A percentile compares a stretch with the other conserved stretches of the same genome.
Evolutionary conservation across 2,113 vertebrate species (phyloP).

Genomic region (Nibea coibor): DNA sequence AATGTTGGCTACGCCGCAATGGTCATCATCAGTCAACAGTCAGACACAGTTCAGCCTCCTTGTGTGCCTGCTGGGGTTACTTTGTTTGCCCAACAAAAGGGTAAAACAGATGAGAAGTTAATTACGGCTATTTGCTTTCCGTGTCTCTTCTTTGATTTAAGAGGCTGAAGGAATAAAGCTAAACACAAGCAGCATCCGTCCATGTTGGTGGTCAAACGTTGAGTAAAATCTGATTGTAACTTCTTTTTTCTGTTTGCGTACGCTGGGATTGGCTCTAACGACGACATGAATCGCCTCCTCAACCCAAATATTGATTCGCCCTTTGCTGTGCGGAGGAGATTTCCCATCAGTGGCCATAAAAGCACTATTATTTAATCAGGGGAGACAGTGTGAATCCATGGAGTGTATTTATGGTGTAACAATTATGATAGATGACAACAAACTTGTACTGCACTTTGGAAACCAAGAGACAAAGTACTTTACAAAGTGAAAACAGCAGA

Average conservation of each 20-base stretch:
- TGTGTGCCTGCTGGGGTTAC: neutral
- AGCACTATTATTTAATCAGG: slow-evolving; percentile 28
- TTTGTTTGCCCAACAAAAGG: slow-evolving; percentile 38
- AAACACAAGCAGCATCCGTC: neutral
- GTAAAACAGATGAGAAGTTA: slow-evolving; percentile 12
- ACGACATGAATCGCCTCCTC: slow-evolving; percentile 31
- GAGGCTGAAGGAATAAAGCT: neutral
- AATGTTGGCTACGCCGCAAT: neutral
- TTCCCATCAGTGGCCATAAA: slow-evolving; percentile 46
- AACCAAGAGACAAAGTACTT: neutral
- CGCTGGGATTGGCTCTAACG: slow-evolving; percentile 10
- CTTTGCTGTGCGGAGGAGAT: slow-evolving; percentile 35
- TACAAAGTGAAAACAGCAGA: neutral
- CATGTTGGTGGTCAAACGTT: neutral
- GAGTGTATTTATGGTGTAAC: neutral
- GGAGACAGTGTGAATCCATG: neutral
- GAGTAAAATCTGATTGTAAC: neutral
- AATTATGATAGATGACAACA: slow-evolving; percentile 6
- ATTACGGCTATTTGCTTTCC: slow-evolving; percentile 24
- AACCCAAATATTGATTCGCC: slow-evolving; percentile 49
- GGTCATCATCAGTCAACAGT: slow-evolving; percentile 22
- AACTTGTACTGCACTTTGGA: too few relatives aligned
- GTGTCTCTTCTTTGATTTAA: neutral
- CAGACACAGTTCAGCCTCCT: slow-evolving; percentile 5
- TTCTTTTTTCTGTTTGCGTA: neutral